phyloP scores from a whole-genome alignment of 2,888 invertebrate species.

The Salpingus planirostris region DNA sequence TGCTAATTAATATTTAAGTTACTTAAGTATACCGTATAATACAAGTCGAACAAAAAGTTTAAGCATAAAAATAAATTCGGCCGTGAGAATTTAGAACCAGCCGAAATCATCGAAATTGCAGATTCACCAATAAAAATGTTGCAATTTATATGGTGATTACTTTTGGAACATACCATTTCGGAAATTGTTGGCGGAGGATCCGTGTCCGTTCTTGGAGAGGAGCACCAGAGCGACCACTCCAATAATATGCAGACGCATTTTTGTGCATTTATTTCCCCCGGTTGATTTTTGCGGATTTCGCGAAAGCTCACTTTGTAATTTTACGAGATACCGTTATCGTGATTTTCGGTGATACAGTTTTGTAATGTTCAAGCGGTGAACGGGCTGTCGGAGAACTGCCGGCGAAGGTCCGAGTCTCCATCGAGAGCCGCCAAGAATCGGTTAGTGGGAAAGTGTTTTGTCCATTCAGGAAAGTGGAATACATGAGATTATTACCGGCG shows the following conservation, averaged over 20 bases:
- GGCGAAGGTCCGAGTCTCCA: constrained; percentile 3
- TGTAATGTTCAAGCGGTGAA: constrained; percentile 6
- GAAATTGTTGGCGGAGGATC: constrained; percentile 14
- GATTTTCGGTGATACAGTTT: too few species aligned
- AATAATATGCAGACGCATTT: constrained; percentile 9
- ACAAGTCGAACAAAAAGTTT: too few species aligned
- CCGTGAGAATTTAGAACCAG: neutral
- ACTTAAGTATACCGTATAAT: too few species aligned
- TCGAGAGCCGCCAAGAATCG: constrained; percentile 2
- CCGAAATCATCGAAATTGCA: neutral
- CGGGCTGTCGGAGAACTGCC: constrained; percentile 7
- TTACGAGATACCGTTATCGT: too few species aligned
- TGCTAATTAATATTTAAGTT: too few species aligned
- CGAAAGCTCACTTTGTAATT: too few species aligned
- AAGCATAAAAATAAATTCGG: neutral
- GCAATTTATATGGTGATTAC: too few species aligned
- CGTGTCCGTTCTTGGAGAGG: constrained; percentile 10
- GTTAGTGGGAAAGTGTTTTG: constrained; percentile 18
- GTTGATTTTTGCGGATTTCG: too few species aligned
- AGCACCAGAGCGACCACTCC: constrained; percentile 10
- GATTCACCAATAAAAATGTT: too few species aligned
- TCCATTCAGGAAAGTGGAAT: constrained; percentile 16
- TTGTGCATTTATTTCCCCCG: constrained; percentile 12
- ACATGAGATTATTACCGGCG: constrained; percentile 14
- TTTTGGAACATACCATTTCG: constrained; percentile 14